Evolutionary conservation across 1,140 invertebrate species (phyloP), one percentile per base, ranked within the genome.

Genomic region (Brachionus angularis): DNA sequence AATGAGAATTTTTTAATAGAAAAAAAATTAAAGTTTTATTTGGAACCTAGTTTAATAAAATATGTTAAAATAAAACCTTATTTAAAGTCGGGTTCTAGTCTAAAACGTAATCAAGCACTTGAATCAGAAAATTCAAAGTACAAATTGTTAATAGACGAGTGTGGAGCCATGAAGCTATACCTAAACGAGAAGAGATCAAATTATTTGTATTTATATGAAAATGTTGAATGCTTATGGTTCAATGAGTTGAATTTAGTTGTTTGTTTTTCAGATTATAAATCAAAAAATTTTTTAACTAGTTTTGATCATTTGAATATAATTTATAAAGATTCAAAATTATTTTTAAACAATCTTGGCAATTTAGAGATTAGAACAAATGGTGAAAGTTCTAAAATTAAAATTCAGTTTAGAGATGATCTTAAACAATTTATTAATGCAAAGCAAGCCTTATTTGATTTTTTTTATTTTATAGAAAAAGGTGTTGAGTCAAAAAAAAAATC

Each of bases 221-320:
- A 50, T 12, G 62, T 67, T 23, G 42, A 67, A 16, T 47, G 62
- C 16, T 27, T 67, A 2, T 67, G 62, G 62, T 67, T 67, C 16
- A 47, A 33, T 67, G 62, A 67, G 18, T 23, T 58, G 23, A 58
- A 58, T 39, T 29, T 67, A 16, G 62, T 46, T 16, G 29, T 47
- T 67, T 67, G 62, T 14, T 67, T 50, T 33, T 5, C 46, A 14
- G 42, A 67, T 47, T 12, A 47, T 10, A 21, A 12, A 47, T 67
- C 42, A 29, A 5, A 7, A 3, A 46, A 50, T 67, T 67, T 67
- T 50, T 29, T 58, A 18, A 42, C 31, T 18, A 50, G 31, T 18
- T 67, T 67, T 46, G 16, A 5, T 1, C 27, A 1, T 47, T 3
- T 16, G 14, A 27, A 10, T 47, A 42, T 21, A n/a, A 47, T 46